Base-by-base conservation (phyloP, 2,113 vertebrate genomes). In the Panthera tigris region DNA sequence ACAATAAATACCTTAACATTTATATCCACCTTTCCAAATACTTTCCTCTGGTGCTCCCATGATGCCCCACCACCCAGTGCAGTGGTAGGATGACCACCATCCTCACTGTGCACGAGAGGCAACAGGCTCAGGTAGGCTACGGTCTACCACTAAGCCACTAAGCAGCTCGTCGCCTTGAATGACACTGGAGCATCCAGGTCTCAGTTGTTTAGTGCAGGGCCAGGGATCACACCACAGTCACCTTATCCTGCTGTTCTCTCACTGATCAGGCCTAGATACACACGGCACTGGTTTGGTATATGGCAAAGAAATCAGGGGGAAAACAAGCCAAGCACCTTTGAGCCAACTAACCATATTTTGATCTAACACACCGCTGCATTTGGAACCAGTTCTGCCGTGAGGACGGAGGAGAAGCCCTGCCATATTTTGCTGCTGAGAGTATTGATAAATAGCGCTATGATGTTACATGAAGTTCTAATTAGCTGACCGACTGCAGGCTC, bases 1-100 rank as follows among this genome's bases (percentile, higher is more conserved):
- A 71, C 36, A 92, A 92, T 52, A 95, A 94, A 65, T n/a, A 68
- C 12, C 33, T 95, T 73, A 66, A 33, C 65, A 79, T 19, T 97
- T 65, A 55, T 63, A 14, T 50, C 31, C 39, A 61, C 21, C 25
- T 89, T 52, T 86, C 23, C 89, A 95, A 73, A 57, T 50, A 55
- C 19, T 69, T 66, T 25, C 48, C 79, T 18, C 29, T 3, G 39
- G 36, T 81, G 33, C 19, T 86, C 45, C 76, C 18, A n/a, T 11
- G 48, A 84, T 68, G 45, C 23, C 87, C 25, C 52, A 50, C 12
- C 95, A 74, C 25, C 33, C 9, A 21, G 2, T 4, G 36, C 23
- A 19, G 69, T 57, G 36, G 45, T 84, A 19, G 25, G 31, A 66
- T 29, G n/a, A 66, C 45, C 4, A 29, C 3, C 39, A 55, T 57